Percentiles rank a stretch among this genome's conserved stretches.
These are phyloP conservation scores for Tetramorium alpestre DNA, from an alignment of 1,140 invertebrate genomes.

Conservation along the genomic window DNA sequence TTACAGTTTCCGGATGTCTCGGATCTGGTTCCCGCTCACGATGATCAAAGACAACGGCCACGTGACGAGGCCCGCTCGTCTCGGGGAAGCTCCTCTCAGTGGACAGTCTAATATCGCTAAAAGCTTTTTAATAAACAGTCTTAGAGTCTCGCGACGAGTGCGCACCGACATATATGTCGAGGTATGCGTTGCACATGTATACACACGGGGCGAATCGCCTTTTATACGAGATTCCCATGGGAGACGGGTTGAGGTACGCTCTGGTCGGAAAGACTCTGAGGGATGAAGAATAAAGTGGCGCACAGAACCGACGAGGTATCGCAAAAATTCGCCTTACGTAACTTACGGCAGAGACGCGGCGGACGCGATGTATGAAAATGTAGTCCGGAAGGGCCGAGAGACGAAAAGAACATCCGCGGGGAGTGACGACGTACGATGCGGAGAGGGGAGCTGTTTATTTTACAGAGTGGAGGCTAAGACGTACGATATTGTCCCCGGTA, in stretches of 20 bases:
- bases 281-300: constrained; percentile 16
- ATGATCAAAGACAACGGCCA: constrained; percentile 40
- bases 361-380: constrained; percentile 60
- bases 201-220: background rate
- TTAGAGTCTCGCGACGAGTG: constrained; percentile 49
- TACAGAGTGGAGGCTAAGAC: constrained; percentile 64
- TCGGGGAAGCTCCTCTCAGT: constrained; percentile 22
- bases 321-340: constrained; percentile 46
- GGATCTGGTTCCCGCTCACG: background rate
- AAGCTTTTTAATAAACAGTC: constrained; percentile 80
- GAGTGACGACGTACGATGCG: background rate
- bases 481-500: constrained; percentile 67
- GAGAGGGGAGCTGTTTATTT: constrained; percentile 64
- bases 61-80: background rate
- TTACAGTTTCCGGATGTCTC: background rate
- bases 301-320: constrained; percentile 10
- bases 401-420: constrained; percentile 11
- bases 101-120: constrained; percentile 76
- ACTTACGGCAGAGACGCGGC: background rate
- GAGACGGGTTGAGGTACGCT: background rate
- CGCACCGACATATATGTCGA: constrained; percentile 18
- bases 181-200: constrained; percentile 22
- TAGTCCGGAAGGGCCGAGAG: background rate
- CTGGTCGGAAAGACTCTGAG: background rate
- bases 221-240: constrained; percentile 31